Base-by-base conservation (phyloP, 2,113 vertebrate species). In the Rhinoptilus africanus region DNA sequence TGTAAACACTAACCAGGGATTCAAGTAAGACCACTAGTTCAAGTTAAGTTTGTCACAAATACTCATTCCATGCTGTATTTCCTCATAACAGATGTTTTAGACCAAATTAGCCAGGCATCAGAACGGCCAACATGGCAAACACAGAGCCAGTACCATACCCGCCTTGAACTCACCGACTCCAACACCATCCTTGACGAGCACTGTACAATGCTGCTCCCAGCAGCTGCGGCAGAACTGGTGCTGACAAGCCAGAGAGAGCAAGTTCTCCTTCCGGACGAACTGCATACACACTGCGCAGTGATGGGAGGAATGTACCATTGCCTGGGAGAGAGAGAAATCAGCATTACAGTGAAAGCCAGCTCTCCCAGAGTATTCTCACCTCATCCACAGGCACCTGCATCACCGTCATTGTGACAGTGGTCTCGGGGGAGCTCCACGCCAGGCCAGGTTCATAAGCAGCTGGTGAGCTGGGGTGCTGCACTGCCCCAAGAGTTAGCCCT, bases 261-360 rank as follows among this genome's bases (percentile, higher is more conserved):
- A 97, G 72, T 99, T 98, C 91, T 99, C 99, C 98, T 99, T 99
- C 88, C 99, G 98, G 79, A 99, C 99, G 81, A 99, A 98, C 98
- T 99, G 99, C 98, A 99, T 99, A 97, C 99, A 99, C 91, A 99
- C 99, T 6, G 99, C 99, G 37, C 99, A 99, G 97, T 99, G 99
- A 97, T 99, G 98, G 96, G 98, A 98, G 91, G 99, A 98, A 97
- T 99, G 98, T 96, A 98, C 97, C 90, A 97, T 69, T 73, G 98
- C 98, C 98, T 98, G 82, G 83, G 67, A 97, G 79, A 94, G 50
- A 95, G 28, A 89, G 43, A 93, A 28, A 74, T 19, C 54, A 96
- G 81, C 24, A 51, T 35, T 16, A 84, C 10, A 8, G 26, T 34
- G 85, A 96, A 67, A 73, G 72, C 41, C 67, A 47, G 54, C 15